Conservation (phyloP, 2,888 invertebrate genomes). For the Plagodis dolabraria region DNA sequence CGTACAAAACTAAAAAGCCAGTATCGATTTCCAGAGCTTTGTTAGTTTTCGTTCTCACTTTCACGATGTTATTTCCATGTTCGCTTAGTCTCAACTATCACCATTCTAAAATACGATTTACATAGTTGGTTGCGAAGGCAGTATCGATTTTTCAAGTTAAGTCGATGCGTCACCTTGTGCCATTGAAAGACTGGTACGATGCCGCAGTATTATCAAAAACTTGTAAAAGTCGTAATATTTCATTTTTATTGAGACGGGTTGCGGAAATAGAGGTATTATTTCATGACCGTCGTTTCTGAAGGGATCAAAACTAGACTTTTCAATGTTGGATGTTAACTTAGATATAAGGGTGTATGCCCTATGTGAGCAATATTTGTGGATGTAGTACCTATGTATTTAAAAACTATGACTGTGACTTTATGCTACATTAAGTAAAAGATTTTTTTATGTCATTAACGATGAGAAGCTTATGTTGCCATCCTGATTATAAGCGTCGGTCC, state of each 20-base stretch:
- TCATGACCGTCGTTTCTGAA: background rate
- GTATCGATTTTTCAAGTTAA: constrained; percentile 57
- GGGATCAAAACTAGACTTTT: background rate
- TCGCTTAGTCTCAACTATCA: background rate
- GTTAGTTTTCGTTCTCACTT: constrained; percentile 3
- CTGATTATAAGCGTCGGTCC: no score
- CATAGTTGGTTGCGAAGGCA: constrained; percentile 15
- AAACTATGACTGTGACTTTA: no score
- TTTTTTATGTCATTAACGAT: no score
- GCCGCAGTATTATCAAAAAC: constrained; percentile 23
- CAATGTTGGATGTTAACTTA: background rate
- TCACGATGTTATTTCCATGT: constrained; percentile 1
- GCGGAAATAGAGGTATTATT: constrained; percentile 10
- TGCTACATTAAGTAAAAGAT: no score
- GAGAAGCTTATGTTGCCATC: no score
- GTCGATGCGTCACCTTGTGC: constrained; percentile 54
- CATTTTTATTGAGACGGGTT: constrained; percentile 37
- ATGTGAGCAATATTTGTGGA: no score
- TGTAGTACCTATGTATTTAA: no score
- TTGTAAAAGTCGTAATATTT: constrained; percentile 30
- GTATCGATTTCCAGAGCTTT: constrained; percentile 5
- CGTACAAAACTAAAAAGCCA: background rate
- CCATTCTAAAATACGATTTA: constrained; percentile 18
- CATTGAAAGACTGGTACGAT: constrained; percentile 55
- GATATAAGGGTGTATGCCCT: background rate